Evolutionary conservation across 2,113 vertebrate species (phyloP).

Genomic region (Connochaetes taurinus): DNA sequence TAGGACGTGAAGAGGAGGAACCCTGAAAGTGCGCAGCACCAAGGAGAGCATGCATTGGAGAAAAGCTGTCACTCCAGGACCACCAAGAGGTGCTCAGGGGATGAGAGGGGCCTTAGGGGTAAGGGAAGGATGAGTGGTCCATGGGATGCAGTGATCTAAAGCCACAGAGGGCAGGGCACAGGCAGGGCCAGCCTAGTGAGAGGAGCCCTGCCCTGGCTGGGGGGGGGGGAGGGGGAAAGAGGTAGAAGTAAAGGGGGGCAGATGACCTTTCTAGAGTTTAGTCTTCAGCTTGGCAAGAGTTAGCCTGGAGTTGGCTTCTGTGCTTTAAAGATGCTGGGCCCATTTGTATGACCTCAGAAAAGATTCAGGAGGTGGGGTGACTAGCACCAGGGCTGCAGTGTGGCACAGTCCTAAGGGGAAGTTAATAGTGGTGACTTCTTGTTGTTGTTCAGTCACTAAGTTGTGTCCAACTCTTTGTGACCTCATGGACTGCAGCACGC

Average conservation of each 20-base stretch:
- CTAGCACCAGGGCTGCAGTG: not conserved
- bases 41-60: too few species aligned
- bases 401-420: not conserved
- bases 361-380: not conserved
- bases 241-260: not conserved
- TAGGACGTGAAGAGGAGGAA: not conserved
- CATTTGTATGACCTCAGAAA: not conserved
- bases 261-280: not conserved
- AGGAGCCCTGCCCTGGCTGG: not conserved
- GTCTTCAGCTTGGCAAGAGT: not conserved
- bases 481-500: not conserved
- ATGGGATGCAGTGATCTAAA: not conserved
- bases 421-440: not conserved
- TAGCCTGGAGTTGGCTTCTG: not conserved
- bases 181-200: not conserved
- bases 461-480: not conserved
- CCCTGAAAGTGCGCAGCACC: too few species aligned
- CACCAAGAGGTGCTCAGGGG: not conserved
- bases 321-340: not conserved
- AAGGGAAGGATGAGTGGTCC: not conserved
- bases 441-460: not conserved
- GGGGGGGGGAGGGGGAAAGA: not conserved
- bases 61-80: not conserved
- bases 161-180: not conserved
- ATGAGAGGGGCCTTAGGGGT: fast-evolving